These are phyloP conservation scores for Ormia ochracea DNA, from an alignment of 2,888 invertebrate genomes.

Conservation along the genomic window DNA sequence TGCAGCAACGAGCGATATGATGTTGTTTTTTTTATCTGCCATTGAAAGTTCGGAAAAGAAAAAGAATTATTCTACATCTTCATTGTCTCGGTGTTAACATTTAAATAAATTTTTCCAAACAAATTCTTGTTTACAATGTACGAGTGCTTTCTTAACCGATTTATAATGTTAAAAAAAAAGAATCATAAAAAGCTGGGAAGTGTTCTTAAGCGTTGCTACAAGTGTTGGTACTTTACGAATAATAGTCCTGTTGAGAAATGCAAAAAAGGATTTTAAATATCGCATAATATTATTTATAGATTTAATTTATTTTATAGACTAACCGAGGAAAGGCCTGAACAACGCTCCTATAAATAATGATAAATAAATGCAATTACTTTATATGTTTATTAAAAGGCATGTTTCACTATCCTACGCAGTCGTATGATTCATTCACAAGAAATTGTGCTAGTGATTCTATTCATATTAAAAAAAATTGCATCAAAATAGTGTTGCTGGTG, in stretches of 20 bases:
- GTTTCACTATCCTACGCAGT: too few relatives aligned
- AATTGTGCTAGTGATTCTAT: too few relatives aligned
- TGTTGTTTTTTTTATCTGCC: slow-evolving; percentile 50
- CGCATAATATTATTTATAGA: too few relatives aligned
- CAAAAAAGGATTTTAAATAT: neutral
- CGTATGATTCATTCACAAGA: too few relatives aligned
- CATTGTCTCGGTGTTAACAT: slow-evolving; percentile 42
- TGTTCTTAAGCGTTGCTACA: neutral
- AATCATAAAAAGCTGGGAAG: neutral
- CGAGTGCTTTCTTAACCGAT: slow-evolving; percentile 23
- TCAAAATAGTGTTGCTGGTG: too few relatives aligned
- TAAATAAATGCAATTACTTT: too few relatives aligned
- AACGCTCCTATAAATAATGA: too few relatives aligned
- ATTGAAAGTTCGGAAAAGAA: slow-evolving; percentile 45
- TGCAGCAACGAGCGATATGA: slow-evolving; percentile 26
- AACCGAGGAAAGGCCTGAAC: too few relatives aligned
- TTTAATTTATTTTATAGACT: too few relatives aligned
- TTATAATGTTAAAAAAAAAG: slow-evolving; percentile 15
- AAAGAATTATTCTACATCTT: slow-evolving; percentile 27
- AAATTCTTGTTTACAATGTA: neutral
- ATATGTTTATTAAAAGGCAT: too few relatives aligned
- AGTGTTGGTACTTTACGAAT: slow-evolving; percentile 8
- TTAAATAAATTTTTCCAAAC: slow-evolving; percentile 44
- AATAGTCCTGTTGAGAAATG: neutral
- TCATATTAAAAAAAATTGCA: too few relatives aligned